phyloP scores from a whole-genome alignment of 1,140 invertebrate genomes.

The Drosophila dunni region DNA sequence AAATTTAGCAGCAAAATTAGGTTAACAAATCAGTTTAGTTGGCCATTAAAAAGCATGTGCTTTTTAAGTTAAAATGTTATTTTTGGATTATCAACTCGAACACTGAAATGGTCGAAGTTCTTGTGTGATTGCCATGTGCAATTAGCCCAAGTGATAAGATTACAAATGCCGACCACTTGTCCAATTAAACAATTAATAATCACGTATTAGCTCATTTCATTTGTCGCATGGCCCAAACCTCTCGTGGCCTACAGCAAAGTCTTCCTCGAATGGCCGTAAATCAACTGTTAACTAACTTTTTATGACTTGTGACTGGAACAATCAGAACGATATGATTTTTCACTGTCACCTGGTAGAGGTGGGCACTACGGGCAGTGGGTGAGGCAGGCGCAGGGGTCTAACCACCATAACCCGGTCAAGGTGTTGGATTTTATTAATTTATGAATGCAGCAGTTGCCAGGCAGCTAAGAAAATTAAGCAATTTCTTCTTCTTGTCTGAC shows the following conservation, averaged over 20 bases:
- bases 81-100: background rate
- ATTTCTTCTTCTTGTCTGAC: background rate
- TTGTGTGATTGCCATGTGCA: background rate
- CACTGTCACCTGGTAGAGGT: conserved; percentile 16
- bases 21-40: conserved; percentile 10
- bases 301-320: conserved; percentile 16
- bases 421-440: conserved; percentile 26
- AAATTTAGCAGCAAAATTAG: no score
- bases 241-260: background rate
- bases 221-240: background rate
- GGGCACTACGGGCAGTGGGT: background rate
- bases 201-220: conserved; percentile 30
- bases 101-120: background rate
- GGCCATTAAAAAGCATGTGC: background rate
- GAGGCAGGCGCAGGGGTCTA: background rate
- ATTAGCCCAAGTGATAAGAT: conserved; percentile 37
- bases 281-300: conserved; percentile 21
- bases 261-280: conserved; percentile 21
- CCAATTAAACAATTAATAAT: conserved; percentile 44
- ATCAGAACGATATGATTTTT: conserved; percentile 20
- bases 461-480: conserved; percentile 3
- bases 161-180: conserved; percentile 11
- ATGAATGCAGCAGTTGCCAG: conserved; percentile 46
- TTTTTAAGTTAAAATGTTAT: no score
- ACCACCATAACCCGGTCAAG: conserved; percentile 1